Percentiles rank a stretch among this genome's conserved stretches.
These are phyloP conservation scores for Pungitius pungitius DNA, from an alignment of 2,113 vertebrate species.

Conservation along the genomic window DNA sequence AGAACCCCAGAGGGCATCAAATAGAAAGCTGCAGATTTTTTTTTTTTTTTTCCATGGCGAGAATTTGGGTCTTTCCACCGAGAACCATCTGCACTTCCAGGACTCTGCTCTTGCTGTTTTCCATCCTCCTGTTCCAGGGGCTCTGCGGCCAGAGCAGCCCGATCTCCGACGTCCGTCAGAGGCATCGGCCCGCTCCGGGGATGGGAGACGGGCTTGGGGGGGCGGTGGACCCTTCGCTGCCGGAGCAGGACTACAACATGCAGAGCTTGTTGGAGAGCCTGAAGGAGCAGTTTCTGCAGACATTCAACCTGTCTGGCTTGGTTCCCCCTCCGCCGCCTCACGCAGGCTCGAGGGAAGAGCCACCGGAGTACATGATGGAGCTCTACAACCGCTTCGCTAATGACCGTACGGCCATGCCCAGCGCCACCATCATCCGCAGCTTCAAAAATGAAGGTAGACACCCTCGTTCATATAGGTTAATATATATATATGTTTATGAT, in stretches of 20 bases:
- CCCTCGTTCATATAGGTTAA: not conserved
- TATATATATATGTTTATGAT: not conserved
- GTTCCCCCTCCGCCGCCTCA: conserved; percentile 72
- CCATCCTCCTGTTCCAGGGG: conserved; percentile 60
- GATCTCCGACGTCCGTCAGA: conserved; percentile 84
- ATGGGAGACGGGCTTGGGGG: conserved; percentile 86
- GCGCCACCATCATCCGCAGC: conserved; percentile 94
- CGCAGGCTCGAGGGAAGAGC: conserved; percentile 83
- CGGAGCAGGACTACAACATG: conserved; percentile 87
- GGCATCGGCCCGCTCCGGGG: conserved; percentile 77
- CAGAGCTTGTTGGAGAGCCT: conserved; percentile 88
- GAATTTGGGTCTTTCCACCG: conserved; percentile 64
- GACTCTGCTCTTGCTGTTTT: conserved; percentile 62
- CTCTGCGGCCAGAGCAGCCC: conserved; percentile 81
- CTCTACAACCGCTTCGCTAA: conserved; percentile 96
- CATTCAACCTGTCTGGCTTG: conserved; percentile 89
- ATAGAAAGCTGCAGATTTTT: conserved; percentile 38
- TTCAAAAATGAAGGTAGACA: conserved; percentile 96
- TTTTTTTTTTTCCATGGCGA: conserved; percentile 74
- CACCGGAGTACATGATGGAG: conserved; percentile 98
- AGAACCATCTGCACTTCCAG: conserved; percentile 68
- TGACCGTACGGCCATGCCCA: conserved; percentile 90
- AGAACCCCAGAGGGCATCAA: conserved; percentile 42
- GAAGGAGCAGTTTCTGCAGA: conserved; percentile 91
- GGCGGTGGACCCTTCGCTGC: conserved; percentile 85